Conservation (phyloP, 2,797 vertebrate genomes). For the Thamnophis elegans region DNA sequence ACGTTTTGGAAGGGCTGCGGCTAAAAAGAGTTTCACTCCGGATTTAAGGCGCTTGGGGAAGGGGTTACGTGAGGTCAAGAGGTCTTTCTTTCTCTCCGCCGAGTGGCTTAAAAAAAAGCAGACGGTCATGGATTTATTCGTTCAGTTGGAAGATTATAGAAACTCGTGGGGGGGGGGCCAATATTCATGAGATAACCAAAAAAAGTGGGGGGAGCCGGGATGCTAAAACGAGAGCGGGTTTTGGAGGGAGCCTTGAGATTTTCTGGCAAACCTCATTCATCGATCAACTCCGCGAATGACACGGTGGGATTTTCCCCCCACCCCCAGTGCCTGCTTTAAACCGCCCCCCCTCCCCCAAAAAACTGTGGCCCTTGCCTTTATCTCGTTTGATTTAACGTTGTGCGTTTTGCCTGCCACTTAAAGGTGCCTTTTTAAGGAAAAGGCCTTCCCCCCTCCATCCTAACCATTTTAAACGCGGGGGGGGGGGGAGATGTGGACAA, state of each 20-base stretch:
- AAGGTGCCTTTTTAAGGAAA: background rate
- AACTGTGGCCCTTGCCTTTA: background rate
- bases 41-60: background rate
- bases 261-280: background rate
- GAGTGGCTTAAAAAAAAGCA: background rate
- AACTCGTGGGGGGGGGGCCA: background rate
- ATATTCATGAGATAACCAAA: background rate
- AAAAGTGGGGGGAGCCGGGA: background rate
- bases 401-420: background rate
- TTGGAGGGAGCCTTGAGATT: background rate
- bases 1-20: background rate
- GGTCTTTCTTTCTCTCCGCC: background rate
- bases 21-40: background rate
- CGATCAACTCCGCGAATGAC: background rate
- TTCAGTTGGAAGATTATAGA: background rate
- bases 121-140: background rate
- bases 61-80: background rate
- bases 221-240: background rate
- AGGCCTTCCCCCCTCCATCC: background rate
- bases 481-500: too few relatives aligned
- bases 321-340: background rate
- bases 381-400: background rate
- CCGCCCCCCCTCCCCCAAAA: background rate
- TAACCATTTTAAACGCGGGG: background rate
- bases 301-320: background rate